Conservation (phyloP, 1,140 invertebrate genomes). For the Bombus confusus region DNA sequence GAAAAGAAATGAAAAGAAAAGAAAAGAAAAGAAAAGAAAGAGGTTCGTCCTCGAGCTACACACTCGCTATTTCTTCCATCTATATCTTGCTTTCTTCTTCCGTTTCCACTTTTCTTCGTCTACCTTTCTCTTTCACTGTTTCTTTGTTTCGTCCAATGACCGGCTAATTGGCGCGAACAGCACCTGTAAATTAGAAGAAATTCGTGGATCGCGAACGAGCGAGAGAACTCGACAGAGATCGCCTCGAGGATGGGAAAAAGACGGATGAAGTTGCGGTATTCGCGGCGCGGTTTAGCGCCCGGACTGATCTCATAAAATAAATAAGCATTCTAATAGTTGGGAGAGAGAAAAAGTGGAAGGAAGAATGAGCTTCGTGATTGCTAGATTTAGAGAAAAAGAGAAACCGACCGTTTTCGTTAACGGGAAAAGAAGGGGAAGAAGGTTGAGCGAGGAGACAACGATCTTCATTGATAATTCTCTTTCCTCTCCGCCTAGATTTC, state of each 20-base stretch:
- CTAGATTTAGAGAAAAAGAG: constrained; percentile 16
- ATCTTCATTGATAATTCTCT: constrained; percentile 1
- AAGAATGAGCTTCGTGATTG: background rate
- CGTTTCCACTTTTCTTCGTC: background rate
- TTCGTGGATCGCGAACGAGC: background rate
- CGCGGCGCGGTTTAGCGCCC: constrained; percentile 22
- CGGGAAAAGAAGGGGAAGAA: background rate
- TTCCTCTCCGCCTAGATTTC: background rate
- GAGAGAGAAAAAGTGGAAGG: constrained; percentile 11
- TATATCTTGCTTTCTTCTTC: background rate
- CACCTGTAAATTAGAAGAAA: background rate
- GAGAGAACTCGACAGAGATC: constrained; percentile 10
- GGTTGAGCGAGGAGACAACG: background rate
- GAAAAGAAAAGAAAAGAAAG: background rate
- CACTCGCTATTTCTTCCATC: background rate
- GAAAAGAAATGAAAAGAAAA: background rate
- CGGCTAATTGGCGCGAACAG: background rate
- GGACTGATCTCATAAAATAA: constrained; percentile 62
- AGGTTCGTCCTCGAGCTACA: background rate
- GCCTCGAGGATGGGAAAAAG: background rate
- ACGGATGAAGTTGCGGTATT: constrained; percentile 20
- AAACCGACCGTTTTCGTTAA: background rate
- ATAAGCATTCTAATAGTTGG: constrained; percentile 39
- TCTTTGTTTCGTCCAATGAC: background rate
- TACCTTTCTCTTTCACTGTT: background rate